A percentile compares a stretch with the other conserved stretches of the same genome.
Conservation (phyloP, 2,113 vertebrate species). For the Nycticebus coucang region DNA sequence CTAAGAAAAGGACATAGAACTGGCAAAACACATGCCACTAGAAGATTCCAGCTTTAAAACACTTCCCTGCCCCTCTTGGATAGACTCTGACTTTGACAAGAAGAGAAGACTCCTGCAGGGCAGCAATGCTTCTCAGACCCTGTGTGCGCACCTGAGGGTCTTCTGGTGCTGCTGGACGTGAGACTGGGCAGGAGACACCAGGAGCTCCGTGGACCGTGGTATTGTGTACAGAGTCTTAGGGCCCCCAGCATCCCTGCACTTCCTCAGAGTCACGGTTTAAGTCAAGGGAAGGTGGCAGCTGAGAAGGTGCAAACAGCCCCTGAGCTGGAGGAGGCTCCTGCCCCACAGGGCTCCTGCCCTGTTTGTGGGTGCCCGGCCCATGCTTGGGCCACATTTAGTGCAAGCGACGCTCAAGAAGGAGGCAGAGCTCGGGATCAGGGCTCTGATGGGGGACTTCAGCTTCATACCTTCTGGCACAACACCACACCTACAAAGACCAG, state of each 20-base stretch:
- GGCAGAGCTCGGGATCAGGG: background rate
- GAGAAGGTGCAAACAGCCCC: background rate
- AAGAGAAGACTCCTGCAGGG: background rate
- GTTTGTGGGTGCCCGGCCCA: background rate
- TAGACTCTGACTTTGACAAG: background rate
- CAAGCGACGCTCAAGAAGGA: background rate
- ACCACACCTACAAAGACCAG: background rate
- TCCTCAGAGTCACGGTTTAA: background rate
- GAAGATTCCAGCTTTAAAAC: background rate
- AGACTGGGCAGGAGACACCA: background rate
- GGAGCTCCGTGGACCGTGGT: rapidly evolving
- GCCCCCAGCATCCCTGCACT: background rate
- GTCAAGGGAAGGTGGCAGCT: background rate
- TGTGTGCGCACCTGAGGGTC: background rate
- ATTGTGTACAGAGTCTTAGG: background rate
- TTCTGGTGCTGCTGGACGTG: background rate
- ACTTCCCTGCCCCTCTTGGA: background rate
- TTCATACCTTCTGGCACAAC: background rate
- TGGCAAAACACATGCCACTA: background rate
- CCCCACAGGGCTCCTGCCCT: background rate
- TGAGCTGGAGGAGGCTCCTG: background rate
- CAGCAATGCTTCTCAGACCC: background rate
- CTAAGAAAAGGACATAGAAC: background rate
- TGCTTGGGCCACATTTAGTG: background rate
- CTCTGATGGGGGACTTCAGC: background rate